Percentiles rank a stretch among this genome's conserved stretches.
Conservation (phyloP, 2,797 vertebrate genomes). For the Crax fasciolata region DNA sequence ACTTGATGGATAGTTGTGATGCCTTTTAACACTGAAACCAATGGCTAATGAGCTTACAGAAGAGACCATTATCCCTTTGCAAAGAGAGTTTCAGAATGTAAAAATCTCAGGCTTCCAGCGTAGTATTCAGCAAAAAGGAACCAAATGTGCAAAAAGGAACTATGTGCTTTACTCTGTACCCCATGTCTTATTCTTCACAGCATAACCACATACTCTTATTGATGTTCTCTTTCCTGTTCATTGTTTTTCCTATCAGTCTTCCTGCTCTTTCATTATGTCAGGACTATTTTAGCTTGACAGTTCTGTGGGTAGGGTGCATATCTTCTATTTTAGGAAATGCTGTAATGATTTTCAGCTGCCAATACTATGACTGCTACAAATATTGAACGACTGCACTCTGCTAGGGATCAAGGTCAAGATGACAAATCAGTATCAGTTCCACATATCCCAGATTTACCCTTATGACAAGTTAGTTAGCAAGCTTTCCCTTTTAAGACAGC, state of each 20-base stretch:
- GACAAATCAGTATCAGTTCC: neutral
- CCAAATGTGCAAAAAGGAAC: neutral
- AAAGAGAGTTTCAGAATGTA: slow-evolving; percentile 25
- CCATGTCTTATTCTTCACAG: slow-evolving; percentile 6
- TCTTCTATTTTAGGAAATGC: slow-evolving; percentile 33
- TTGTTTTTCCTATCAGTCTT: slow-evolving; percentile 69
- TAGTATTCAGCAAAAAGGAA: slow-evolving; percentile 35
- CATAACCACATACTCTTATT: slow-evolving; percentile 27
- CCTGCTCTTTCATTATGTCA: slow-evolving; percentile 58
- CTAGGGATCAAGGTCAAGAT: neutral
- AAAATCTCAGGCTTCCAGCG: slow-evolving; percentile 47
- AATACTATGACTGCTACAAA: neutral
- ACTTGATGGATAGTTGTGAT: slow-evolving; percentile 44
- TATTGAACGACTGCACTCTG: neutral
- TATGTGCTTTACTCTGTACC: neutral
- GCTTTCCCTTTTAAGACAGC: neutral
- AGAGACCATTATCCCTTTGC: slow-evolving; percentile 32
- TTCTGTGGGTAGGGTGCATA: neutral
- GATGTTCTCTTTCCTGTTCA: slow-evolving; percentile 61
- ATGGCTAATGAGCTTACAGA: slow-evolving; percentile 43
- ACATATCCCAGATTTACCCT: neutral
- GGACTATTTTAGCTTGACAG: slow-evolving; percentile 46
- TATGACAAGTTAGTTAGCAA: neutral
- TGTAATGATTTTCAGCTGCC: slow-evolving; percentile 22
- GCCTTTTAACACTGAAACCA: slow-evolving; percentile 42